phyloP scores from a whole-genome alignment of 2,797 vertebrate species.

The Microctenopoma steveboyesi region DNA sequence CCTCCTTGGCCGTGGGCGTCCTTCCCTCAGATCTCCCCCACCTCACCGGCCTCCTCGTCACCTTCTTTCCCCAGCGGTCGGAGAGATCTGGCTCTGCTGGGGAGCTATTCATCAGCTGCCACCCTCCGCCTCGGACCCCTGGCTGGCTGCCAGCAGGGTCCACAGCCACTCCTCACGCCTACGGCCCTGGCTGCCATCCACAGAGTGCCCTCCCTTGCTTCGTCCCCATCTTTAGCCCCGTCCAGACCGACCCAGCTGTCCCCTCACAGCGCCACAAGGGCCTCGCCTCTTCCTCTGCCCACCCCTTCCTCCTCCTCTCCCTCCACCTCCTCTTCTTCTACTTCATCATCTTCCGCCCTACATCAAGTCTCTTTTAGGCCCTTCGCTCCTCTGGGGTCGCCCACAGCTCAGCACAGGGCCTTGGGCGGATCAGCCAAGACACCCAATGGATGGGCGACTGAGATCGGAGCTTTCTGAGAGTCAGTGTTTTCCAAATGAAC shows the following conservation, averaged over 20 bases:
- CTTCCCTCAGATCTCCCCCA: slow-evolving; percentile 81
- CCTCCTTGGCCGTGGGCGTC: slow-evolving; percentile 90
- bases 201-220: slow-evolving; percentile 70
- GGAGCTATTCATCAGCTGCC: slow-evolving; percentile 81
- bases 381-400: slow-evolving; percentile 78
- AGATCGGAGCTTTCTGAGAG: slow-evolving; percentile 92
- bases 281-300: slow-evolving; percentile 64
- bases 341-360: slow-evolving; percentile 61
- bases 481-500: slow-evolving; percentile 35
- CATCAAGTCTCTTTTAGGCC: slow-evolving; percentile 83
- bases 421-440: slow-evolving; percentile 78
- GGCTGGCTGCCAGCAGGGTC: slow-evolving; percentile 73
- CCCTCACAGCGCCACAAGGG: slow-evolving; percentile 77
- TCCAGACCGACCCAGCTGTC: slow-evolving; percentile 78
- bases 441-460: slow-evolving; percentile 88
- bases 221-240: slow-evolving; percentile 49
- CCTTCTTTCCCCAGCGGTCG: slow-evolving; percentile 72
- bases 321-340: slow-evolving; percentile 68
- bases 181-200: slow-evolving; percentile 78
- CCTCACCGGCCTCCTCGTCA: slow-evolving; percentile 75
- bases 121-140: slow-evolving; percentile 81
- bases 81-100: slow-evolving; percentile 83
- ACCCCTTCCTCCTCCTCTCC: slow-evolving; percentile 70
- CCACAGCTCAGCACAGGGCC: slow-evolving; percentile 74
- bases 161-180: slow-evolving; percentile 74